Conservation (phyloP, 2,888 invertebrate genomes). For the Uropetala carovei region DNA sequence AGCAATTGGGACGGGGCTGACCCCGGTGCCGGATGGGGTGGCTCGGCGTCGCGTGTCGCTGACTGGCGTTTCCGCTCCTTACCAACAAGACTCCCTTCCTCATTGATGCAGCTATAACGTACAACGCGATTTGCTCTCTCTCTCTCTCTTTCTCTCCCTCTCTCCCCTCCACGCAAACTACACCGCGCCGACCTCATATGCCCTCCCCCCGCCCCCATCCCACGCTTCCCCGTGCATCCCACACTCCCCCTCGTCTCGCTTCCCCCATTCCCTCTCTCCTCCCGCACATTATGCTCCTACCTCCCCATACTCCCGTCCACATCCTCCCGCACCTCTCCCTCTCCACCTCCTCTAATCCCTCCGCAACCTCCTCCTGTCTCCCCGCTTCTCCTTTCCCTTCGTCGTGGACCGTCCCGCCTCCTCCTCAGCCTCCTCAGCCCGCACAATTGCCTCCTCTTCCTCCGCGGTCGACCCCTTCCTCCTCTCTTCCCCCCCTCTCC, state of each 20-base stretch:
- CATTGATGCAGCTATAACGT: conserved; percentile 33
- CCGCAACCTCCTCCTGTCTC: not conserved
- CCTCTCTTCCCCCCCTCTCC: not conserved
- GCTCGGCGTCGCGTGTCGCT: conserved; percentile 42
- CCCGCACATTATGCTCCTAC: not conserved
- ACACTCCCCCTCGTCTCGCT: not conserved
- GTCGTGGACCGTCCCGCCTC: not conserved
- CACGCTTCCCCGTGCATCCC: not conserved
- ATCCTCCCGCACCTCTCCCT: not conserved
- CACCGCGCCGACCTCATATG: not conserved
- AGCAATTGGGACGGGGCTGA: not conserved
- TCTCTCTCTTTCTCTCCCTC: not conserved
- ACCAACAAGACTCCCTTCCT: conserved; percentile 28
- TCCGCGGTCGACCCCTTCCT: not conserved
- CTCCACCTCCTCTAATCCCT: not conserved
- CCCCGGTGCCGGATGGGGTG: conserved; percentile 26
- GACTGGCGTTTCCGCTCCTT: conserved; percentile 47
- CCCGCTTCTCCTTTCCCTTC: not conserved
- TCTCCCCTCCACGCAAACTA: not conserved
- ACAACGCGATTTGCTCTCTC: conserved; percentile 27
- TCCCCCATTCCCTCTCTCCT: not conserved
- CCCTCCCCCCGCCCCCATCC: not conserved
- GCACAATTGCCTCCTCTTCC: not conserved
- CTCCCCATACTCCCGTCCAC: not conserved
- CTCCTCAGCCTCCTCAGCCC: not conserved